phyloP scores from a whole-genome alignment of 2,113 vertebrate genomes.

The Apeltes quadracus region DNA sequence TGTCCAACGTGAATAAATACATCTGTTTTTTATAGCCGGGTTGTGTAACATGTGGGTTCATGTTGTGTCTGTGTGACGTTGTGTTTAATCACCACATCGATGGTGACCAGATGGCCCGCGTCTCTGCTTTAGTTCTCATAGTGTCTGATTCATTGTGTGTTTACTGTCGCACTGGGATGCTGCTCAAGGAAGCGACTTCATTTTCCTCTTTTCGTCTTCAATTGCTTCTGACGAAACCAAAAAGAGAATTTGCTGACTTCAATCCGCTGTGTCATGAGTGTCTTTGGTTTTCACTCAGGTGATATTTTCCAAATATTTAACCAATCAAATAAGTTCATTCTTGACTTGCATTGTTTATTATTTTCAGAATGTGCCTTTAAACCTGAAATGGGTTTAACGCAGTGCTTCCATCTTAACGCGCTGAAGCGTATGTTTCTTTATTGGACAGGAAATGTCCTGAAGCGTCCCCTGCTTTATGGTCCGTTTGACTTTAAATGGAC shows the following conservation, averaged over 20 bases:
- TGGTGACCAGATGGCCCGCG: slow-evolving; percentile 9
- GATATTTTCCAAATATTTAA: not conserved
- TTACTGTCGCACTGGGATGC: slow-evolving; percentile 18
- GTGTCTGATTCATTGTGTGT: slow-evolving; percentile 11
- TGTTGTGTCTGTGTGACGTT: slow-evolving; percentile 13
- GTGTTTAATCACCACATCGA: not conserved
- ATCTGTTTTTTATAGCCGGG: not conserved
- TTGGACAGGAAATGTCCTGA: no score
- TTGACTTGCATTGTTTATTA: no score
- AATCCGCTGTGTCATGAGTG: slow-evolving; percentile 25
- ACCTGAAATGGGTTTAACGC: no score
- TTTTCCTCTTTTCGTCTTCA: slow-evolving; percentile 2
- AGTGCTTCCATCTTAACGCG: no score
- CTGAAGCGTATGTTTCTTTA: no score
- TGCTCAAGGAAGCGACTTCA: slow-evolving; percentile 16
- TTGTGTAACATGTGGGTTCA: slow-evolving; percentile 7
- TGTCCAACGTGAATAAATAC: no score
- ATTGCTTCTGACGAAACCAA: slow-evolving; percentile 14
- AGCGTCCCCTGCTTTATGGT: no score
- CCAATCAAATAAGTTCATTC: no score
- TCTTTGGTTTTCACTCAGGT: slow-evolving; percentile 12
- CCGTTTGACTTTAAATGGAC: no score
- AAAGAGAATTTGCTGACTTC: slow-evolving; percentile 10
- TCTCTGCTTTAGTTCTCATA: not conserved
- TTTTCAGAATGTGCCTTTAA: no score